Evolutionary conservation across 1,140 invertebrate genomes (phyloP), one percentile per base, ranked within the genome.

Genomic region (Reticulitermes speratus): DNA sequence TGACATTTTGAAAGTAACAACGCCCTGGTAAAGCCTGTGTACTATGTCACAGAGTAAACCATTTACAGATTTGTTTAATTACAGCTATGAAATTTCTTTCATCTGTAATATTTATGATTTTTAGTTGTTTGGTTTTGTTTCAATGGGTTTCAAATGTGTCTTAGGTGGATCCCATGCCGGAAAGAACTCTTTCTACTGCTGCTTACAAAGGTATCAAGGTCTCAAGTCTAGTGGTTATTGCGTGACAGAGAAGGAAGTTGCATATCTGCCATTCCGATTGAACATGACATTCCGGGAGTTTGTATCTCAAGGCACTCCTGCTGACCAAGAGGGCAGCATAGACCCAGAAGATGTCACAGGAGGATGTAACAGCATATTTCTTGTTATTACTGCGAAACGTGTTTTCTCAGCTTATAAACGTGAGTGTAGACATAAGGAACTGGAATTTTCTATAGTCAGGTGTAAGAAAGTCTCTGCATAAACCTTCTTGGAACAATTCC

Each of bases 331-430:
- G 87, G 88, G 5, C 89, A 91, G 83, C 84, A 25, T 30, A 30
- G n/a, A 30, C 48, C 84, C 48, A 48, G 38, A 81, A 75, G 30
- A 14, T 81, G 19, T 82, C 85, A 86, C 87, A 91, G 45, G 92
- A 92, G 44, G 65, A n/a, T 75, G 65, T 75, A 75, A 75, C 65
- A 75, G 2, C 65, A 94, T 94, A 89, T 94, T 95, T 88, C 90
- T 97, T 2, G 93, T 96, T 44, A 93, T 96, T 82, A 94, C 93
- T 44, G 96, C 96, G 3, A 93, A 93, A 23, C 94, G 94, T n/a
- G 93, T 97, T 86, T 92, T 92, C 87, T 95, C 96, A 30, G 94
- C 94, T 82, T 97, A 96, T 90, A 95, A 94, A 93, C 92, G 96
- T 97, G 91, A 91, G 90, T 90, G 75, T 84, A 65, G 83, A 86